A percentile compares a stretch with the other conserved stretches of the same genome.
Evolutionary conservation across 2,888 invertebrate species (phyloP).

Genomic region (Octodonta nipae): DNA sequence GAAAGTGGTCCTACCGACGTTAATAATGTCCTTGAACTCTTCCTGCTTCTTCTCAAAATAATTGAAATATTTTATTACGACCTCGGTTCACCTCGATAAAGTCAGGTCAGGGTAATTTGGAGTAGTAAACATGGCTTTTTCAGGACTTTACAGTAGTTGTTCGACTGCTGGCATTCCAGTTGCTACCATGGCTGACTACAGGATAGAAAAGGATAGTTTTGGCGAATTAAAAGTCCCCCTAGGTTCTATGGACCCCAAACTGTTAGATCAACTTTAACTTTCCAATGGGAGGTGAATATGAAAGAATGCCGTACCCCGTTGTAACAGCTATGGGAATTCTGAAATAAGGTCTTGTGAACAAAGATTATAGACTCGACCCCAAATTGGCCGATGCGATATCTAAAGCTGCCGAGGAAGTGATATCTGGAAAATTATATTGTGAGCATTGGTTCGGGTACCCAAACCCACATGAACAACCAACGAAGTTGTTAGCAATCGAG

Average conservation of each 20-base stretch:
- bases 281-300: too few species aligned
- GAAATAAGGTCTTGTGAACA: conserved; percentile 93
- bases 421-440: conserved; percentile 80
- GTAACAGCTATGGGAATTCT: conserved; percentile 89
- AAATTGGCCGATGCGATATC: conserved; percentile 81
- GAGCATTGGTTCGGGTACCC: conserved; percentile 98
- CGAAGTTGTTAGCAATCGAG: conserved; percentile 30
- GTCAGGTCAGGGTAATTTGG: too few species aligned
- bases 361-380: conserved; percentile 78
- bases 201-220: too few species aligned
- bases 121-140: too few species aligned
- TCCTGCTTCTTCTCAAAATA: conserved; percentile 62
- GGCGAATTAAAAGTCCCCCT: too few species aligned
- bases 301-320: conserved; percentile 79
- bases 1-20: conserved; percentile 92
- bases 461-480: conserved; percentile 99
- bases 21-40: conserved; percentile 81
- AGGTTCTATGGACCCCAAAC: too few species aligned
- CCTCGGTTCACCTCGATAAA: too few species aligned
- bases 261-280: too few species aligned
- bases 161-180: too few species aligned
- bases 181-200: too few species aligned
- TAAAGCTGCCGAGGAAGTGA: conserved; percentile 86
- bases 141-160: too few species aligned
- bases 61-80: too few species aligned